Evolutionary conservation across 2,888 invertebrate genomes (phyloP), one percentile per base, ranked within the genome.

Genomic region (Chrysolina americana): DNA sequence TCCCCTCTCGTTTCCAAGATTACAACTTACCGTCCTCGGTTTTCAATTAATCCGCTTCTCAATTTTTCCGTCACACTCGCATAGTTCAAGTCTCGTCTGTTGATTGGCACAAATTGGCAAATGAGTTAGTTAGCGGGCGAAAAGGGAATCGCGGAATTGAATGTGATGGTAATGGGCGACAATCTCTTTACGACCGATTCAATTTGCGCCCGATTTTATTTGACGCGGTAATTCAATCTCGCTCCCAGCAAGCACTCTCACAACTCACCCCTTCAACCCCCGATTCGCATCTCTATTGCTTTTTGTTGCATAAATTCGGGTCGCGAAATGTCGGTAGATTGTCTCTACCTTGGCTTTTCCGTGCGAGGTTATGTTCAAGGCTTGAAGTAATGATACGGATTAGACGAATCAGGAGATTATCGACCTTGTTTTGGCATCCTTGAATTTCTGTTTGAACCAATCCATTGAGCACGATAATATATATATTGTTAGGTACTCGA

Each of bases 151-250:
- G 81, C 74, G 74, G 80, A 86, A 86, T 86, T 86, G 87, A 84
- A 86, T 85, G 87, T 85, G 87, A 87, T 86, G 83, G 85, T 87
- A 87, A 87, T 87, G 86, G 86, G 86, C 81, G 85, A 86, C 85
- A 87, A 87, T 87, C 86, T 86, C 86, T 86, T 86, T 85, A 86
- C 83, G 85, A 81, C 84, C 84, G 85, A 87, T 87, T 85, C 86
- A 85, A 87, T 87, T 87, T 86, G 84, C 80, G 81, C 83, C 84
- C 85, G 87, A 86, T 87, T 87, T 87, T 86, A 86, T 87, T 87
- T 86, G 86, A 87, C 86, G 85, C 85, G 83, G 85, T 87, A 87
- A 87, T 87, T 87, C 84, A 86, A 87, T 87, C 85, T 85, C 77
- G 79, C 79, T 80, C 82, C 80, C 83, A 81, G 82, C 83, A 82